Evolutionary conservation across 2,797 vertebrate species (phyloP).

Genomic region (Enteromius viviparus): DNA sequence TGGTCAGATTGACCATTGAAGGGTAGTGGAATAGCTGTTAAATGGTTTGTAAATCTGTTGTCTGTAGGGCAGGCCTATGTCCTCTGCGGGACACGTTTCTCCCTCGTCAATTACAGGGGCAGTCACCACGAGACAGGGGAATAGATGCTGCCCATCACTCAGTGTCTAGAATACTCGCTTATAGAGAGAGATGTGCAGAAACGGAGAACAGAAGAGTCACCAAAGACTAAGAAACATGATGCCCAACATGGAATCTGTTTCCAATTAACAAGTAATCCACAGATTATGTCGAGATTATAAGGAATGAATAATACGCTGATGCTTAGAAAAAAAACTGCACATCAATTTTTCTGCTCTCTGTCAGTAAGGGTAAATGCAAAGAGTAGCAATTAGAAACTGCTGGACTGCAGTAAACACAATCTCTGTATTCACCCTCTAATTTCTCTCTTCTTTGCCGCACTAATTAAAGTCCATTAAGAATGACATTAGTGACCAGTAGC

Average conservation of each 20-base stretch:
- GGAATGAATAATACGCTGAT: background rate
- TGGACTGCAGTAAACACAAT: slow-evolving; percentile 58
- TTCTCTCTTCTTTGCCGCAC: slow-evolving; percentile 51
- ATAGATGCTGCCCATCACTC: slow-evolving; percentile 57
- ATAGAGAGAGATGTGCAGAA: slow-evolving; percentile 20
- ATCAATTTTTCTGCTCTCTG: slow-evolving; percentile 18
- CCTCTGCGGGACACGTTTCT: slow-evolving; percentile 55
- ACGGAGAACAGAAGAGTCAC: background rate
- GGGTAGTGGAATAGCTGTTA: slow-evolving; percentile 47
- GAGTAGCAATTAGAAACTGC: slow-evolving; percentile 56
- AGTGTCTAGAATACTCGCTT: slow-evolving; percentile 33
- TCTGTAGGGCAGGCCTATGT: slow-evolving; percentile 30
- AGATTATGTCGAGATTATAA: slow-evolving; percentile 10
- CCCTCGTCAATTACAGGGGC: slow-evolving; percentile 56
- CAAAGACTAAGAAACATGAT: background rate
- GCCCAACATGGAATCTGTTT: background rate
- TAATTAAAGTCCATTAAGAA: slow-evolving; percentile 78
- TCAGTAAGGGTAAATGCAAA: slow-evolving; percentile 30
- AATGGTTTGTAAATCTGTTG: slow-evolving; percentile 55
- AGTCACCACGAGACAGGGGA: slow-evolving; percentile 50
- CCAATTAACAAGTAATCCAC: background rate
- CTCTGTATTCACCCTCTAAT: slow-evolving; percentile 64
- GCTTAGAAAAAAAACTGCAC: background rate
- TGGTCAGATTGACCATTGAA: slow-evolving; percentile 33
- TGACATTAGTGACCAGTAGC: slow-evolving; percentile 69